phyloP scores from a whole-genome alignment of 2,888 invertebrate genomes.

The Cheilosia vulpina region DNA sequence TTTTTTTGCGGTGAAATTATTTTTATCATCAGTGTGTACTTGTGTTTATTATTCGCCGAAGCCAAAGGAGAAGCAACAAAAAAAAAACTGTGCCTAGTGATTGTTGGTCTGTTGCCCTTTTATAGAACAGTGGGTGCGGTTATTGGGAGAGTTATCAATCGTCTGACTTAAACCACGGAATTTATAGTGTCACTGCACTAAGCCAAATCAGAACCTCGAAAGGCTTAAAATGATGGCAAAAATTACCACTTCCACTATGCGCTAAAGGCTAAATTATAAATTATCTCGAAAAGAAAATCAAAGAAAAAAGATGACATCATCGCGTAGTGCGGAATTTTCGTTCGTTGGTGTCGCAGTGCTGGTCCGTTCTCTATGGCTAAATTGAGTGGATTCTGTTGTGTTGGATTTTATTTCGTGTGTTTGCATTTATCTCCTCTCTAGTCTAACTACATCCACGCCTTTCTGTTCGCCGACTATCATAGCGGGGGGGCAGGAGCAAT shows the following conservation, averaged over 20 bases:
- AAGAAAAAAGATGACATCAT: constrained; percentile 68
- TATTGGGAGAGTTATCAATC: constrained; percentile 22
- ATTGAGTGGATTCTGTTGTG: constrained; percentile 54
- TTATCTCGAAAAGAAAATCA: constrained; percentile 21
- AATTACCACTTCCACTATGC: constrained; percentile 32
- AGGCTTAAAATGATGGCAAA: constrained; percentile 20
- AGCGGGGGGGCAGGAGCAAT: neutral
- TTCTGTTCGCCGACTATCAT: too few species aligned
- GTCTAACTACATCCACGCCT: neutral
- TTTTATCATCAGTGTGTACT: constrained; percentile 27
- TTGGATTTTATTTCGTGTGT: constrained; percentile 31
- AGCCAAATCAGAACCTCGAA: constrained; percentile 8
- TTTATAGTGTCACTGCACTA: constrained; percentile 35
- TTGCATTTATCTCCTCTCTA: constrained; percentile 31
- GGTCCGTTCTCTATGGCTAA: constrained; percentile 33
- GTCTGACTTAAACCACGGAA: constrained; percentile 4
- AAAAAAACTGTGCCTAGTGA: constrained; percentile 9
- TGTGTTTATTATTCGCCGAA: constrained; percentile 31
- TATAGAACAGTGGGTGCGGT: constrained; percentile 52
- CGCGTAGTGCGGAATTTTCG: constrained; percentile 59
- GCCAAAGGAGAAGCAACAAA: neutral
- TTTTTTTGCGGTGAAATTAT: constrained; percentile 48
- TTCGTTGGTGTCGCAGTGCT: constrained; percentile 21
- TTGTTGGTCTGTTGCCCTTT: neutral
- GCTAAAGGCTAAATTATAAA: neutral